phyloP scores from a whole-genome alignment of 2,113 vertebrate species.

The Syrrhaptes paradoxus region DNA sequence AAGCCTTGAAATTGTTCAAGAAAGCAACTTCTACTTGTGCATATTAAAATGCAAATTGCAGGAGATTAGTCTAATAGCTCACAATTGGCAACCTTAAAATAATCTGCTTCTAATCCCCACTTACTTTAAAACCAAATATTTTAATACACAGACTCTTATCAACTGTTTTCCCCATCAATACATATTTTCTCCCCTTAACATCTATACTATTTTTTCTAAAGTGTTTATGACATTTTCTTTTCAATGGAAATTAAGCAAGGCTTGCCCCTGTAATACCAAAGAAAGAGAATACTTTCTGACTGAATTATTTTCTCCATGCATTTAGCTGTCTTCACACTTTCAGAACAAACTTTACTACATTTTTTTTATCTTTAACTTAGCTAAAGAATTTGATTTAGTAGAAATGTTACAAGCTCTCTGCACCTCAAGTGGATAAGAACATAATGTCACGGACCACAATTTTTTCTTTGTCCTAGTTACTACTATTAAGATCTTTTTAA shows the following conservation, averaged over 20 bases:
- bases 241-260: neutral
- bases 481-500: slow-evolving; percentile 19
- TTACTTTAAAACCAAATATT: neutral
- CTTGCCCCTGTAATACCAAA: neutral
- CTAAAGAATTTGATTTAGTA: neutral
- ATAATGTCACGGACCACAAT: neutral
- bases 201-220: neutral
- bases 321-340: neutral
- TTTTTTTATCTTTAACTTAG: neutral
- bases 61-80: neutral
- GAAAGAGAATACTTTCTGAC: neutral
- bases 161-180: neutral
- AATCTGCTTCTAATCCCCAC: neutral
- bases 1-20: neutral
- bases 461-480: neutral
- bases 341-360: neutral
- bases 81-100: neutral
- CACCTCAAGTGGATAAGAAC: neutral
- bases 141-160: neutral
- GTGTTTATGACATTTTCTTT: neutral
- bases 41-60: slow-evolving; percentile 7
- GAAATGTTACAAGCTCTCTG: neutral
- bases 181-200: neutral
- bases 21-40: neutral
- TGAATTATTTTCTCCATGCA: neutral